Conservation (phyloP, 2,888 invertebrate genomes). For the Drosophila melanosoma region DNA sequence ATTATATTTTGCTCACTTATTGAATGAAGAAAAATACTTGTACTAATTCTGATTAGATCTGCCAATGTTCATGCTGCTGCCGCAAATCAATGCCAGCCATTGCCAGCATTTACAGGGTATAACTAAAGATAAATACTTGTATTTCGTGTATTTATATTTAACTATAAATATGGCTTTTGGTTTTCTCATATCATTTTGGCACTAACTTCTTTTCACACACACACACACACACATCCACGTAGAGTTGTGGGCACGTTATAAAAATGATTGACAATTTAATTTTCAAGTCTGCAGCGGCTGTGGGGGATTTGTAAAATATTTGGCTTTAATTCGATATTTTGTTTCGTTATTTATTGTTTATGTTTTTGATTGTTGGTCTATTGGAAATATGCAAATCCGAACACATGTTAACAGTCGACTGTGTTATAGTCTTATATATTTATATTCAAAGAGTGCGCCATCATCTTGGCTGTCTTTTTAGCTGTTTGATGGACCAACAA, state of each 20-base stretch:
- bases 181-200: conserved; percentile 74
- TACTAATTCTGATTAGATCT: not conserved
- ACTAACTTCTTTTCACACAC: conserved; percentile 73
- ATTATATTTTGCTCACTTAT: not conserved
- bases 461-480: conserved; percentile 50
- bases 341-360: conserved; percentile 53
- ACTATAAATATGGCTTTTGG: conserved; percentile 41
- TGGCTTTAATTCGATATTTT: conserved; percentile 59
- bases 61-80: not conserved
- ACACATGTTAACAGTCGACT: conserved; percentile 61
- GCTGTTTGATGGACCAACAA: conserved; percentile 56
- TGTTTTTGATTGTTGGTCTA: conserved; percentile 22
- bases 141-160: conserved; percentile 45
- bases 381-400: conserved; percentile 74
- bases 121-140: conserved; percentile 53
- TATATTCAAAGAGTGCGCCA: conserved; percentile 43
- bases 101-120: not conserved
- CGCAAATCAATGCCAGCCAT: not conserved
- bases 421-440: conserved; percentile 14
- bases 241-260: conserved; percentile 59
- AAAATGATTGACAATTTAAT: conserved; percentile 83
- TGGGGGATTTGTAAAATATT: conserved; percentile 74
- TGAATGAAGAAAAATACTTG: not conserved
- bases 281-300: conserved; percentile 63
- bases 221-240: conserved; percentile 54